Base-by-base conservation (phyloP, 2,888 invertebrate species). In the Amphimallon solstitiale region DNA sequence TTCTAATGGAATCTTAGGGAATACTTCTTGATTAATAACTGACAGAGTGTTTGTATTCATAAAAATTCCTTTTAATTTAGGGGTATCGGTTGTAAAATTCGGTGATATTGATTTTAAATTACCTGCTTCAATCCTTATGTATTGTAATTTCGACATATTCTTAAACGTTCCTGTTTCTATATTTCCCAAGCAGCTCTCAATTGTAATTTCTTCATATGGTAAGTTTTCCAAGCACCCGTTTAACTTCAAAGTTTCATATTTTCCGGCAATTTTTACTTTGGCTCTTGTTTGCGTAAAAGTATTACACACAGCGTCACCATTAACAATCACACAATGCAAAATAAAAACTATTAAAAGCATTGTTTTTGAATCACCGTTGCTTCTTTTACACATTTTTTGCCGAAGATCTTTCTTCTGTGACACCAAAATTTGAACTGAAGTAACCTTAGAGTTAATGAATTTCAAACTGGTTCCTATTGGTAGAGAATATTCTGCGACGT, bases 401-500 rank as follows among this genome's bases (percentile, higher is more conserved):
- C 10, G 56, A 45, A 43, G 56, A 43, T 59, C 43, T 59, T 59
- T 12, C 14, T 38, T 45, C 38, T 23, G 29, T 34, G 34, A 43
- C 43, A 59, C 29, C 29, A 59, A 43, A 43, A 34, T 59, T 59
- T 45, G 43, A 59, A 59, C 56, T 59, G 56, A 43, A 38, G 34
- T 54, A 54, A 54, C 54, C 54, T 43, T 19, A 29, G 23, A 3
- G 15, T 15, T 29, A 43, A 29, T 40, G 43, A 29, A 12, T 59
- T 43, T 14, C 29, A 43, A 43, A 59, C 56, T 14, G 56, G 43
- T 59, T 43, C 43, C 56, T 59, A 59, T 43, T 59, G 29, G 43
- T 43, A 45, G 4, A 43, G 10, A 43, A n/a, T n/a, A 59, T 43
- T 59, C 29, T 19, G 56, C 14, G 29, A 59, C n/a, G 56, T 34